Conservation (phyloP, 2,797 vertebrate species). For the Gouania willdenowi region DNA sequence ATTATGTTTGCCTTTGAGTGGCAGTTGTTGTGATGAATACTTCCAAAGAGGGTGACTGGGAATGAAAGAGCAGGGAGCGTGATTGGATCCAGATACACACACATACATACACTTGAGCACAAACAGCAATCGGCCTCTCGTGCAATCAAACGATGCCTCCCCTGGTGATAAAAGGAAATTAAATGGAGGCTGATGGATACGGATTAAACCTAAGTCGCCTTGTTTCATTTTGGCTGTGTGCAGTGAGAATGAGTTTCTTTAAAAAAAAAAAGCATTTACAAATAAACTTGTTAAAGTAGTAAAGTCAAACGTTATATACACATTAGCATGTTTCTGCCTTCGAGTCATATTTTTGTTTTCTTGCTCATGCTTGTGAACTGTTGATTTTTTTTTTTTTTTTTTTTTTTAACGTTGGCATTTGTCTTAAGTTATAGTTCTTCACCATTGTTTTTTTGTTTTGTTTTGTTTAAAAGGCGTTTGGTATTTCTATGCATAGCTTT, state of each 20-base stretch:
- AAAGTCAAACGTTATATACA: conserved; percentile 37
- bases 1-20: conserved; percentile 94
- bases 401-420: conserved; percentile 32
- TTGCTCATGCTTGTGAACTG: conserved; percentile 42
- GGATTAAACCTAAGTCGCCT: conserved; percentile 56
- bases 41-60: conserved; percentile 6
- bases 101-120: neutral
- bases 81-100: conserved; percentile 6
- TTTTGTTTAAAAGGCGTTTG: conserved; percentile 2
- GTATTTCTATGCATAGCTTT: conserved; percentile 7
- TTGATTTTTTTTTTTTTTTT: conserved; percentile 22
- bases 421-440: conserved; percentile 32
- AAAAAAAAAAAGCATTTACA: conserved; percentile 25
- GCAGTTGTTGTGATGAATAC: conserved; percentile 86
- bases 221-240: conserved; percentile 55
- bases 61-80: conserved; percentile 17
- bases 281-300: conserved; percentile 45
- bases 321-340: conserved; percentile 31
- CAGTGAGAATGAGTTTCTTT: conserved; percentile 37
- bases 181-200: conserved; percentile 4
- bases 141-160: conserved; percentile 22
- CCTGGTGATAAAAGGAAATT: conserved; percentile 1
- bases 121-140: conserved; percentile 12
- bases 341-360: conserved; percentile 37
- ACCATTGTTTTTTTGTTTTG: conserved; percentile 15